Conservation (phyloP, 2,797 vertebrate genomes). For the Spheniscus humboldti region DNA sequence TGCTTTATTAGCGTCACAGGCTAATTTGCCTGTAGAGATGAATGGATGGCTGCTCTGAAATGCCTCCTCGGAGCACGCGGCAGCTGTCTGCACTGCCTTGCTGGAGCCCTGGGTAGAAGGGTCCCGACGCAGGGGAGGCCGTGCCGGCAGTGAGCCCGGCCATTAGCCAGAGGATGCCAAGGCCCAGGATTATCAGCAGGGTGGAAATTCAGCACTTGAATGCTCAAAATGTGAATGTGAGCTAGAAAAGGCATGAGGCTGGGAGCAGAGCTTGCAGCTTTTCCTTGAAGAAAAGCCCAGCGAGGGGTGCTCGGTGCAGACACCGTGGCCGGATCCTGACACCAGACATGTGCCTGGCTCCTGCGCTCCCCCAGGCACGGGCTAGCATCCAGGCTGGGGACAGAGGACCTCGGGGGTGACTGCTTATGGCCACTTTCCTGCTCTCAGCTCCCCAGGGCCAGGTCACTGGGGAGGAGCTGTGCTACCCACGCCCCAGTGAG, state of each 20-base stretch:
- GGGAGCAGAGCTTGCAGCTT: not conserved
- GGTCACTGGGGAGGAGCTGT: not conserved
- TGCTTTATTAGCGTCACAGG: not conserved
- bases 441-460: not conserved
- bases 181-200: not conserved
- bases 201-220: not conserved
- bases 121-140: rapidly evolving
- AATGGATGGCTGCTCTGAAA: not conserved
- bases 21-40: not conserved
- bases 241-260: not conserved
- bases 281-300: not conserved
- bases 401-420: not conserved
- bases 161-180: not conserved
- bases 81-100: not conserved
- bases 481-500: not conserved
- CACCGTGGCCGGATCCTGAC: not conserved
- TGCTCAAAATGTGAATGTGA: rapidly evolving
- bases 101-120: not conserved
- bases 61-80: not conserved
- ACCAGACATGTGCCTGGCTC: not conserved
- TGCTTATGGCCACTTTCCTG: not conserved
- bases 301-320: not conserved
- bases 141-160: not conserved
- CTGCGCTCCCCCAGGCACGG: rapidly evolving
- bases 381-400: not conserved